Conservation (phyloP, 2,888 invertebrate species). For the Dendrolimus houi region DNA sequence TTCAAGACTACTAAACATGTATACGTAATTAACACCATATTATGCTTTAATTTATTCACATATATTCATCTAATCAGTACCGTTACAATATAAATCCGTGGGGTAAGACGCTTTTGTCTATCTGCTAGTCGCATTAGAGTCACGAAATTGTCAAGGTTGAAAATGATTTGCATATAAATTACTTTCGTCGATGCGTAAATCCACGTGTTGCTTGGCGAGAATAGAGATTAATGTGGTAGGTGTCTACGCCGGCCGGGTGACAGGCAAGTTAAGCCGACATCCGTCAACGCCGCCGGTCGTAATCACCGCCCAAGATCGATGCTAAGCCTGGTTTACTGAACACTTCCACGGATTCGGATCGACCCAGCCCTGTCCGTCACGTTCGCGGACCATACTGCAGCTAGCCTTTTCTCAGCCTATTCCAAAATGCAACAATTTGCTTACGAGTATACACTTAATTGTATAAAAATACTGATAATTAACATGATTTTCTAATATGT, state of each 20-base stretch:
- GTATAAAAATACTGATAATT: too few relatives aligned
- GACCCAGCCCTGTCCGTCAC: constrained; percentile 34
- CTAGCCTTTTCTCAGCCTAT: too few relatives aligned
- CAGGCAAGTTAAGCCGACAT: constrained; percentile 73
- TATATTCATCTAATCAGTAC: constrained; percentile 30
- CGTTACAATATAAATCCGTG: constrained; percentile 41
- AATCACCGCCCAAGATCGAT: constrained; percentile 70
- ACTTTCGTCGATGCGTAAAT: constrained; percentile 69
- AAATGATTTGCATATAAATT: constrained; percentile 74
- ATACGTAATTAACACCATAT: not conserved
- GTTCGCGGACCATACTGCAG: constrained; percentile 1
- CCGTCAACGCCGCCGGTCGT: constrained; percentile 68
- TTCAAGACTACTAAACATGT: not conserved
- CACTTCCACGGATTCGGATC: constrained; percentile 56
- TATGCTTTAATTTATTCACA: constrained; percentile 28
- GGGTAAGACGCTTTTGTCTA: constrained; percentile 39
- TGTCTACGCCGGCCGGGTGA: constrained; percentile 58
- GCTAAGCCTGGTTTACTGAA: constrained; percentile 71
- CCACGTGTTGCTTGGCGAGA: constrained; percentile 70
- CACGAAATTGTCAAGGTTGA: constrained; percentile 65
- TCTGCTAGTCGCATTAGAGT: constrained; percentile 53
- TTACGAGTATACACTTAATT: too few relatives aligned
- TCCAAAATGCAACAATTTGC: too few relatives aligned
- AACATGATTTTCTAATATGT: too few relatives aligned
- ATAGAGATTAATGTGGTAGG: constrained; percentile 71